Conservation (phyloP, 2,113 vertebrate genomes). For the Ictalurus furcatus region DNA sequence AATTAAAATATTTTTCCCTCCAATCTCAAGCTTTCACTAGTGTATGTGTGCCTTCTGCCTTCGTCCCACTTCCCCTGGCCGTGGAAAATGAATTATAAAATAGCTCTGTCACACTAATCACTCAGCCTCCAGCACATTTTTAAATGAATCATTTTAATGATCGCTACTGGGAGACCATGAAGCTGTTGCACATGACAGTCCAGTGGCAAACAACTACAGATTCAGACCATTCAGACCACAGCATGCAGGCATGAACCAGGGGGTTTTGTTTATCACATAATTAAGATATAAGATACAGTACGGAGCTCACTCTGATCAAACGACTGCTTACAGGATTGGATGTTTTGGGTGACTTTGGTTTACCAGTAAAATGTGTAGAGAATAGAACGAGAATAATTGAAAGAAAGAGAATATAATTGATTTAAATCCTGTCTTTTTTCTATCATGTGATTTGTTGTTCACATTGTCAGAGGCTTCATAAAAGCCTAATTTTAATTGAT, state of each 20-base stretch:
- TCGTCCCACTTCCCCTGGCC: conserved; percentile 68
- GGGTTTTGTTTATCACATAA: conserved; percentile 15
- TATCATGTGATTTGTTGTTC: neutral
- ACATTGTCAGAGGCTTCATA: neutral
- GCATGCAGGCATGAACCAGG: neutral
- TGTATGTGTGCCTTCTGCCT: conserved; percentile 67
- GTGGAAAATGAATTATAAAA: conserved; percentile 75
- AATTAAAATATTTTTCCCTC: conserved; percentile 54
- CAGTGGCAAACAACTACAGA: conserved; percentile 49
- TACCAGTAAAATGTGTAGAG: neutral
- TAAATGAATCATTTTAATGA: conserved; percentile 78
- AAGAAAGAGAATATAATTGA: neutral
- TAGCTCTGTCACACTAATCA: conserved; percentile 74
- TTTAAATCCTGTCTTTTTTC: neutral
- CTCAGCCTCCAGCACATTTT: conserved; percentile 70
- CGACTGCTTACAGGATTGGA: neutral
- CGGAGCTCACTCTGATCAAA: neutral
- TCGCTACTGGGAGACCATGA: conserved; percentile 63
- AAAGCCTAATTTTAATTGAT: neutral
- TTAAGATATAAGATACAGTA: conserved; percentile 4
- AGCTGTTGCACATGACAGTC: conserved; percentile 59
- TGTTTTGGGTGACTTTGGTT: neutral
- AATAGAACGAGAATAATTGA: neutral
- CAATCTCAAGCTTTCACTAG: conserved; percentile 48
- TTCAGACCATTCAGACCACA: neutral